A percentile compares a stretch with the other conserved stretches of the same genome.
Conservation (phyloP, 2,113 vertebrate genomes). For the Neomonachus schauinslandi region DNA sequence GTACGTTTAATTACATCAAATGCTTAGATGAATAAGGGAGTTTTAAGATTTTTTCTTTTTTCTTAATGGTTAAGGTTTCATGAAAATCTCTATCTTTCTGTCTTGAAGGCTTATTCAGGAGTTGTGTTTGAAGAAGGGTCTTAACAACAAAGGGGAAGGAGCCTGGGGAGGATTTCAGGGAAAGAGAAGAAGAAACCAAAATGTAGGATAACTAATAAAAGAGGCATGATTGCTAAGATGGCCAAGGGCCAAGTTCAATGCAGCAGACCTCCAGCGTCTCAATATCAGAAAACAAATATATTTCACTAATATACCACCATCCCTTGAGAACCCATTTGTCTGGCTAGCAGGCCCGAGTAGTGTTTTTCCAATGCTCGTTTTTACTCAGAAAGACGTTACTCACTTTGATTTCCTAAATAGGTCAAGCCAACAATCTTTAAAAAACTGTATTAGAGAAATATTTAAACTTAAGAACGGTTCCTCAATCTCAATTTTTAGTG, state of each 20-base stretch:
- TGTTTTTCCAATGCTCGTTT: background rate
- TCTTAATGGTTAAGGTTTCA: background rate
- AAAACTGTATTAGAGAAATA: background rate
- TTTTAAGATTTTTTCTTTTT: background rate
- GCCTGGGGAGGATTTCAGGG: background rate
- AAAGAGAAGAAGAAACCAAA: background rate
- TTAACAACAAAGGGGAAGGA: background rate
- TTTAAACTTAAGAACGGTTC: background rate
- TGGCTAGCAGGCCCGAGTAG: background rate
- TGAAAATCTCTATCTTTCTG: background rate
- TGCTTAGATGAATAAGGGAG: background rate
- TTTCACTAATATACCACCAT: background rate
- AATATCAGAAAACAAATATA: conserved; percentile 15
- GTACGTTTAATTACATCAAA: background rate
- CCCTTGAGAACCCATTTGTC: background rate
- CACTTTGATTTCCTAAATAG: background rate
- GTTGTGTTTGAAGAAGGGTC: background rate
- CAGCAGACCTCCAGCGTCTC: background rate
- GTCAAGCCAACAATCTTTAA: background rate
- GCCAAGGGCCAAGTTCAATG: background rate
- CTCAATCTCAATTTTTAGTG: background rate
- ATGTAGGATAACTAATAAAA: background rate
- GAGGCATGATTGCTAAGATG: background rate
- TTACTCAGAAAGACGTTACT: background rate
- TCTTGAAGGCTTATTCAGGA: background rate